Conservation (phyloP, 1,140 invertebrate genomes). For the Geopemphigus sp. region DNA sequence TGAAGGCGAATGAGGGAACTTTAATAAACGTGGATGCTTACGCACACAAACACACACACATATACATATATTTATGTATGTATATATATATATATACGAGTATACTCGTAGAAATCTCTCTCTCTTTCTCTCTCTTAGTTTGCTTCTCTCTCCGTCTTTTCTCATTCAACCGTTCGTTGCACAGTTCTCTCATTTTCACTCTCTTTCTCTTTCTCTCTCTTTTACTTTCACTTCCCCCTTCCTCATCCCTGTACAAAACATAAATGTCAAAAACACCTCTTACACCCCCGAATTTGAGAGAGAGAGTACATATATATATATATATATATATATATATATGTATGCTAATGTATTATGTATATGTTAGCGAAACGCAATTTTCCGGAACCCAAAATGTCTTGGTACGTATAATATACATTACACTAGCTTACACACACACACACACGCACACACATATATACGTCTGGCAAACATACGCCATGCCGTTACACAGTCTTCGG, state of each 20-base stretch:
- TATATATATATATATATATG: neutral
- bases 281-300: neutral
- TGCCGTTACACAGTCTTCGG: neutral
- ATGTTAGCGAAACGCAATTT: constrained; percentile 36
- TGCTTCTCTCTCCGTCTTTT: neutral
- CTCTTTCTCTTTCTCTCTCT: neutral
- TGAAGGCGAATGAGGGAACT: constrained; percentile 13
- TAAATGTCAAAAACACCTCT: constrained; percentile 45
- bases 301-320: neutral
- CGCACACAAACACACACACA: no score
- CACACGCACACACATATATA: no score
- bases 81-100: neutral
- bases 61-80: no score
- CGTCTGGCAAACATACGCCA: constrained; percentile 10
- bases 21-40: constrained; percentile 43
- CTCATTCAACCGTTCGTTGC: no score
- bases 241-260: neutral
- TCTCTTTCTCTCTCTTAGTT: no score
- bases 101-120: constrained; percentile 23
- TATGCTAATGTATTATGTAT: constrained; percentile 19
- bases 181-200: no score
- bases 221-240: neutral
- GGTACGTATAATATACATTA: constrained; percentile 30
- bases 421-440: neutral
- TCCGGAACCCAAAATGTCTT: constrained; percentile 39